Evolutionary conservation across 2,113 vertebrate genomes (phyloP).

Genomic region (Corydoras maculifer): DNA sequence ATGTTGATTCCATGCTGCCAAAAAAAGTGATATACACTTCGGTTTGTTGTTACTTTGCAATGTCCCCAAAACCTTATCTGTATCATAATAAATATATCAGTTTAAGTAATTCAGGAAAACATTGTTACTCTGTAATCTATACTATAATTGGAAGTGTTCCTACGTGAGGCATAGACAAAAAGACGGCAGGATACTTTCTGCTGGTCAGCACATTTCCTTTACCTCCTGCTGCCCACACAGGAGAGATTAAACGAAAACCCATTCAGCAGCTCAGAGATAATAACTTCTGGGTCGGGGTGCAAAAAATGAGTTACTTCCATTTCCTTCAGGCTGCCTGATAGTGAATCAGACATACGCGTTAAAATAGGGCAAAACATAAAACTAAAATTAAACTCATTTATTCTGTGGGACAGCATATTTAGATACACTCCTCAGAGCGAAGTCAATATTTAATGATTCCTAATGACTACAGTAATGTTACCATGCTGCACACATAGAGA

Average conservation of each 20-base stretch:
- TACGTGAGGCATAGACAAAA: not conserved
- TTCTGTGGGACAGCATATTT: constrained; percentile 16
- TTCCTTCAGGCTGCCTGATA: constrained; percentile 2
- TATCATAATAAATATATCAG: not conserved
- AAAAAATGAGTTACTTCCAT: constrained; percentile 26
- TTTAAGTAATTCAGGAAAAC: too few relatives aligned
- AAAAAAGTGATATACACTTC: too few relatives aligned
- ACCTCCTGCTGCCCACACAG: constrained; percentile 29
- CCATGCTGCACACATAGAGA: not conserved
- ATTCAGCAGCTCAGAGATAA: constrained; percentile 19
- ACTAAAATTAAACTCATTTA: constrained; percentile 14
- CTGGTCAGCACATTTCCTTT: constrained; percentile 38
- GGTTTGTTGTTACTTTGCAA: too few relatives aligned
- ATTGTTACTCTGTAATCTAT: too few relatives aligned
- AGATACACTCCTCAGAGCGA: not conserved
- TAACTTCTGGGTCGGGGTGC: constrained; percentile 21
- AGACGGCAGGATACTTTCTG: constrained; percentile 22
- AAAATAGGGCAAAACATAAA: constrained; percentile 5
- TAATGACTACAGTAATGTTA: not conserved
- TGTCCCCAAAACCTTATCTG: too few relatives aligned
- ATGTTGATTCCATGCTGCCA: too few relatives aligned
- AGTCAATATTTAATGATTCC: constrained; percentile 21
- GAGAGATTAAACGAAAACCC: constrained; percentile 29
- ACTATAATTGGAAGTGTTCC: constrained; percentile 6
- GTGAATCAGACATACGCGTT: not conserved